Conservation (phyloP, 2,888 invertebrate species). For the Dastarcus helophoroides region DNA sequence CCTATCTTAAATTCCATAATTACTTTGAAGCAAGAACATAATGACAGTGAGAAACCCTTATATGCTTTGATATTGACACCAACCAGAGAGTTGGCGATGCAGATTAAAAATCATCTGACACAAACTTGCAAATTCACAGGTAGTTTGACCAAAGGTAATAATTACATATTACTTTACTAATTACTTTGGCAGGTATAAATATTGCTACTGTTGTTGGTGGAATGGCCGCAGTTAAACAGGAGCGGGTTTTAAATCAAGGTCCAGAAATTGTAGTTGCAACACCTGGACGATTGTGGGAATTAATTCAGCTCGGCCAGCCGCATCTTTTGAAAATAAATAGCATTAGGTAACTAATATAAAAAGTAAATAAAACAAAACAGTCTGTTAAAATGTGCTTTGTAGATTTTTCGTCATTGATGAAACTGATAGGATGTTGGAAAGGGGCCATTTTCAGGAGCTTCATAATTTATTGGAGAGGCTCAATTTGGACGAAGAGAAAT, state of each 20-base stretch:
- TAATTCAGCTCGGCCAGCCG: conserved; percentile 65
- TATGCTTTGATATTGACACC: conserved; percentile 87
- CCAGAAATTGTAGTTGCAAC: conserved; percentile 96
- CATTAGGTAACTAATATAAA: conserved; percentile 47
- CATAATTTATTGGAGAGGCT: conserved; percentile 67
- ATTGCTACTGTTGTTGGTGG: conserved; percentile 88
- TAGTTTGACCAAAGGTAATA: conserved; percentile 21
- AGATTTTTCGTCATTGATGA: conserved; percentile 94
- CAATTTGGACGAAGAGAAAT: conserved; percentile 54
- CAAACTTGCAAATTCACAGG: conserved; percentile 72
- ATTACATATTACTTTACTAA: neutral
- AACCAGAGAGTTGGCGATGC: conserved; percentile 91
- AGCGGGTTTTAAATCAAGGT: conserved; percentile 63
- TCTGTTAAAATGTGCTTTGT: conserved; percentile 14
- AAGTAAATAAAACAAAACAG: neutral
- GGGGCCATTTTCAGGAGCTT: conserved; percentile 90
- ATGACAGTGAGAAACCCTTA: conserved; percentile 43
- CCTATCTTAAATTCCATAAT: conserved; percentile 84
- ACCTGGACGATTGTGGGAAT: conserved; percentile 94
- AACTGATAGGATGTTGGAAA: conserved; percentile 96
- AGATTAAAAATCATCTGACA: conserved; percentile 77
- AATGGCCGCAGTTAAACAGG: conserved; percentile 87
- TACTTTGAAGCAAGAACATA: conserved; percentile 34
- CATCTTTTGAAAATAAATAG: conserved; percentile 62
- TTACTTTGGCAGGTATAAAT: conserved; percentile 40